Percentiles rank a stretch among this genome's conserved stretches.
phyloP scores from a whole-genome alignment of 1,140 invertebrate genomes.

The Wasmannia auropunctata region DNA sequence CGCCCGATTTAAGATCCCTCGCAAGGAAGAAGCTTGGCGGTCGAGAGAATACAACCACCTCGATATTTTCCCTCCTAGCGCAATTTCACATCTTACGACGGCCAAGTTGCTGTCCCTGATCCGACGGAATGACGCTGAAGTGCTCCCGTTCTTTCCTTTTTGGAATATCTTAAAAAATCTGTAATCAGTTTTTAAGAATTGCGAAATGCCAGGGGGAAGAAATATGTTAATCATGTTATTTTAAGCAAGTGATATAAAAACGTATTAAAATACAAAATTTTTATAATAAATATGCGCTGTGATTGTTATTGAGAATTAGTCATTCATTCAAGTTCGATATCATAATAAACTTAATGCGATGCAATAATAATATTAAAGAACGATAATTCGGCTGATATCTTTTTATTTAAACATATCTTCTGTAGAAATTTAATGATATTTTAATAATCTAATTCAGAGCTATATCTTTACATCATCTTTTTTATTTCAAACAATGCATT shows the following conservation, averaged over 20 bases:
- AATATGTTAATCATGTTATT: conserved; percentile 17
- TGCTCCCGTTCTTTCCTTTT: neutral
- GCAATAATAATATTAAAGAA: neutral
- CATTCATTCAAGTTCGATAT: neutral
- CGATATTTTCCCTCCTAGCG: conserved; percentile 32
- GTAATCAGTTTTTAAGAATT: conserved; percentile 29
- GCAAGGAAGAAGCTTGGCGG: conserved; percentile 48
- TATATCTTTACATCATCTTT: neutral
- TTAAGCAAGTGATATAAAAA: conserved; percentile 1
- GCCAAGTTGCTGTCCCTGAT: conserved; percentile 27
- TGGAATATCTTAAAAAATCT: conserved; percentile 41
- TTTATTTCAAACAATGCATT: neutral
- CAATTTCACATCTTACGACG: conserved; percentile 36
- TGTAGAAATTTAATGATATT: neutral
- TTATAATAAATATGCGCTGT: neutral
- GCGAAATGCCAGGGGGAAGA: neutral
- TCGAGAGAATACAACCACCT: conserved; percentile 36
- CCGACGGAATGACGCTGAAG: conserved; percentile 1
- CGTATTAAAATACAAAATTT: neutral
- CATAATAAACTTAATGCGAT: neutral
- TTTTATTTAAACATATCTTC: neutral
- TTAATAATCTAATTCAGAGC: neutral
- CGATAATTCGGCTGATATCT: neutral
- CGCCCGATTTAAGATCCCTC: conserved; percentile 64
- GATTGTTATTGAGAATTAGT: neutral